Base-by-base conservation (phyloP, 2,797 vertebrate genomes). In the Helarctos malayanus region DNA sequence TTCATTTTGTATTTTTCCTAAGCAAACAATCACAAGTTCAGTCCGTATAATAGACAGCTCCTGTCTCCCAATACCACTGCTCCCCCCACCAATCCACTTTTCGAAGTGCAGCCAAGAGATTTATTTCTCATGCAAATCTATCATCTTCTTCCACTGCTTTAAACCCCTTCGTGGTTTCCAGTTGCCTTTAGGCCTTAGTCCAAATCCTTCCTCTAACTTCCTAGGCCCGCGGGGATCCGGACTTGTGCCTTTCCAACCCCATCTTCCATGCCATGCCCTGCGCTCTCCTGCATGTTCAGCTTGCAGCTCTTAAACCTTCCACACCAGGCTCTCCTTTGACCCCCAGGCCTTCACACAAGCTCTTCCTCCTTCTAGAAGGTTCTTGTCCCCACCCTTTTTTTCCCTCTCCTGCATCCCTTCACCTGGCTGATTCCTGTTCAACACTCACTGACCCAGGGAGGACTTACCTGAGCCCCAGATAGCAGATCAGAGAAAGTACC, bases 41-140 rank as follows among this genome's bases (percentile, higher is more conserved):
- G 47, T 84, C 79, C 86, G 12, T 56, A 78, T 78, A 89, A 97
- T 35, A 95, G 59, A 83, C 38, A 52, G 89, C 80, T 87, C 83
- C n/a, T 84, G 27, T 84, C 82, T 94, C 56, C 65, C 59, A 82
- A 32, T 89, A 84, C 11, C 18, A 27, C 47, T n/a, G 47, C 69
- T 94, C 71, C 41, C 57, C 41, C 47, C 9, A 54, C 83, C 80
- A 84, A 49, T 75, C 49, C 41, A 35, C 79, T 97, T 95, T 87
- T 35, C 69, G 94, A 95, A 94, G 65, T 87, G 27, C 8, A 94
- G 94, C 95, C 97, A 95, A 96, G 49, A 95, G 56, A 90, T 69
- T 96, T 88, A 83, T 71, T 92, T 90, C 87, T 92, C 81, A 96
- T 97, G 97, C 96, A 98, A 97, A 98, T 97, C 71, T 94, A 49